phyloP scores from a whole-genome alignment of 2,888 invertebrate species.

The Syrphus vitripennis region DNA sequence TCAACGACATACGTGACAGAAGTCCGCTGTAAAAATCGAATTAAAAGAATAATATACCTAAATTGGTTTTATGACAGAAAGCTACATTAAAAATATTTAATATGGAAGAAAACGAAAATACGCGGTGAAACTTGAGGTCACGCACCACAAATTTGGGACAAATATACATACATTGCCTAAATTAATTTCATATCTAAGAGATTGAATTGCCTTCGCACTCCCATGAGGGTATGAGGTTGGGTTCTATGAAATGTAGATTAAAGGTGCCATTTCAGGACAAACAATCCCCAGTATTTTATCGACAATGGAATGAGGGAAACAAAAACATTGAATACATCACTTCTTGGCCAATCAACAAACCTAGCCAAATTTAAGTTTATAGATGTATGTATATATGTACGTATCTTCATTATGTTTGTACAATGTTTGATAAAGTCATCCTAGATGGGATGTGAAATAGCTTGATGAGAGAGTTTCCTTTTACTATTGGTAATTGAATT shows the following conservation, averaged over 20 bases:
- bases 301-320: not conserved
- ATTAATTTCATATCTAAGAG: slow-evolving; percentile 62
- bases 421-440: slow-evolving; percentile 48
- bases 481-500: slow-evolving; percentile 28
- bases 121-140: slow-evolving; percentile 52
- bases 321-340: not conserved
- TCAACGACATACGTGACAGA: too few relatives aligned
- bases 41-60: slow-evolving; percentile 55
- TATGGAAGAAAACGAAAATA: not conserved
- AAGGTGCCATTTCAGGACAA: slow-evolving; percentile 9
- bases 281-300: not conserved
- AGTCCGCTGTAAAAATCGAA: slow-evolving; percentile 48
- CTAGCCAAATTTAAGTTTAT: slow-evolving; percentile 34
- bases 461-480: slow-evolving; percentile 1
- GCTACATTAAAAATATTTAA: not conserved
- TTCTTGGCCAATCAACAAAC: slow-evolving; percentile 34
- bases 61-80: slow-evolving; percentile 58
- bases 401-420: too few relatives aligned
- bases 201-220: slow-evolving; percentile 49
- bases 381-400: too few relatives aligned
- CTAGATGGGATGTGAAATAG: slow-evolving; percentile 59
- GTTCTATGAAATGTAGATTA: not conserved
- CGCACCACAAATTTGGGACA: slow-evolving; percentile 46
- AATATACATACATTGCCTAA: slow-evolving; percentile 42
- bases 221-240: slow-evolving; percentile 17